phyloP scores from a whole-genome alignment of 2,888 invertebrate species.

The Eupsilia transversa region DNA sequence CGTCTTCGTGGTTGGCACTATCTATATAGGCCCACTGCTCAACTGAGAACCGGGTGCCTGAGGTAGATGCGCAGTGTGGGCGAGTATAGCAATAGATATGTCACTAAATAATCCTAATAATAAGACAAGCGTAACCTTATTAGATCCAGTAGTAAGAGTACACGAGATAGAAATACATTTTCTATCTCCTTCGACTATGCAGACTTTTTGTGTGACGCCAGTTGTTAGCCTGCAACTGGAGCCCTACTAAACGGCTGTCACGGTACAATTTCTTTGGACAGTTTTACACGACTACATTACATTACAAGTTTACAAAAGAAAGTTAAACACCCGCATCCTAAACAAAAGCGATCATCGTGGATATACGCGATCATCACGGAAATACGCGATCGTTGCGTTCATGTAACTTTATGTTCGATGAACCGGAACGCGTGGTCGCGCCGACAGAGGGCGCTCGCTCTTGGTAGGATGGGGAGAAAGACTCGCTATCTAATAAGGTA shows the following conservation, averaged over 20 bases:
- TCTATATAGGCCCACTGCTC: neutral
- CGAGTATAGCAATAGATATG: neutral
- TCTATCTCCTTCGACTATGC: neutral
- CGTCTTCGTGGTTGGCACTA: too few relatives aligned
- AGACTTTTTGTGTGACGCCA: neutral
- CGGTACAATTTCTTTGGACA: too few relatives aligned
- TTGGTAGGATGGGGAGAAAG: too few relatives aligned
- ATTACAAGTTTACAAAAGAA: neutral
- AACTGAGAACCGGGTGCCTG: neutral
- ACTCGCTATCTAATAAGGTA: neutral
- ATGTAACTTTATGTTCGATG: too few relatives aligned
- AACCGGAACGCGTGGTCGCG: too few relatives aligned
- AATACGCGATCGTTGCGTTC: too few relatives aligned
- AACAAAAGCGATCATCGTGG: too few relatives aligned
- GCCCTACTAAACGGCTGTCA: neutral
- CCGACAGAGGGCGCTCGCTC: too few relatives aligned
- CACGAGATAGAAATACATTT: neutral
- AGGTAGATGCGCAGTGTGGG: neutral
- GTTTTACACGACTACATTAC: too few relatives aligned
- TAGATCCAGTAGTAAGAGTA: neutral
- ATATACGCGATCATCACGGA: too few relatives aligned
- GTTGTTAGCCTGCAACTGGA: neutral
- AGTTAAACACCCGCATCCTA: too few relatives aligned
- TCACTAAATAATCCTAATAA: neutral
- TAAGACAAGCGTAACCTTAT: neutral